phyloP scores from a whole-genome alignment of 2,797 vertebrate genomes.

The Remorina albescens region DNA sequence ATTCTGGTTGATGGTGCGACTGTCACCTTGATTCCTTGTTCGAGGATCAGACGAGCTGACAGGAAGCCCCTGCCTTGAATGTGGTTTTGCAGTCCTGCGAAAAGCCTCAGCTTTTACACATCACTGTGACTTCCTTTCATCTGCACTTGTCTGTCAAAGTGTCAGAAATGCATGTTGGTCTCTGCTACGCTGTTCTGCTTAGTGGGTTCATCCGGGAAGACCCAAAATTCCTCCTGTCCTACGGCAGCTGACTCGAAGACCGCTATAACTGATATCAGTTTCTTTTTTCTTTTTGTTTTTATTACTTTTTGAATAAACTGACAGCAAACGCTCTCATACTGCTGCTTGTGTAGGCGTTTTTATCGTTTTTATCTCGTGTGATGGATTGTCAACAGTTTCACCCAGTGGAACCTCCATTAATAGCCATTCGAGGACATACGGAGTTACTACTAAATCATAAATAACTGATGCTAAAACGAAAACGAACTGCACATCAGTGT shows the following conservation, averaged over 20 bases:
- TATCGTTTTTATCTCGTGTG: not conserved
- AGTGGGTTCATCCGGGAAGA: conserved; percentile 7
- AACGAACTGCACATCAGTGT: not conserved
- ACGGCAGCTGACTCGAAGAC: not conserved
- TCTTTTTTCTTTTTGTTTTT: not conserved
- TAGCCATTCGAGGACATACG: too few relatives aligned
- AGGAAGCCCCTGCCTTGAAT: conserved; percentile 26
- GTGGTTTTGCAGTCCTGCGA: conserved; percentile 17
- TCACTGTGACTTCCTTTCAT: conserved; percentile 36
- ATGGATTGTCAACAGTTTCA: not conserved
- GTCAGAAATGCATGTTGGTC: conserved; percentile 20
- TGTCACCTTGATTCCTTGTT: conserved; percentile 33
- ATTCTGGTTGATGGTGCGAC: conserved; percentile 34
- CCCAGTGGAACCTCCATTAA: not conserved
- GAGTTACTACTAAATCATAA: too few relatives aligned
- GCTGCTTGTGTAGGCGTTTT: too few relatives aligned
- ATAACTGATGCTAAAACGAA: too few relatives aligned
- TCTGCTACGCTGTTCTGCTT: not conserved
- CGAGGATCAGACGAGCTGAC: conserved; percentile 21
- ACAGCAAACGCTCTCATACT: not conserved
- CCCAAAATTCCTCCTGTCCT: not conserved
- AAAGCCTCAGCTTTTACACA: conserved; percentile 10
- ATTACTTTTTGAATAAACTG: not conserved
- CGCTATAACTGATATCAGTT: not conserved
- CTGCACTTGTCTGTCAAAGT: conserved; percentile 42